Percentiles rank a stretch among this genome's conserved stretches.
Conservation (phyloP, 2,113 vertebrate genomes). For the Antigone vipio region DNA sequence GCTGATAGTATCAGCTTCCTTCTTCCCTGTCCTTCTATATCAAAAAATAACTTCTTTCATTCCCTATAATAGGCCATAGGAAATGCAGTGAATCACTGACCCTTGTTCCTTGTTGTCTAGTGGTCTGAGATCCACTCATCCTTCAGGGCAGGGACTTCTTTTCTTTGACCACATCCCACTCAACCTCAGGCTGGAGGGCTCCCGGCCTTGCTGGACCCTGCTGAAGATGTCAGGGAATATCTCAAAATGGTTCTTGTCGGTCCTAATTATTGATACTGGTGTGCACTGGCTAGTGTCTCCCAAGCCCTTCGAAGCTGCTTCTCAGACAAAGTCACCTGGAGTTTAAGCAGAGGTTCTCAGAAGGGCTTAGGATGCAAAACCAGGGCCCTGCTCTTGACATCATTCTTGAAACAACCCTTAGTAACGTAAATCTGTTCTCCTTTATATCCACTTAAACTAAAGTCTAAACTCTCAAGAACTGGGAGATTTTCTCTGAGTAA, state of each 20-base stretch:
- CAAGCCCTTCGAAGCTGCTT: not conserved
- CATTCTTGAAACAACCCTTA: not conserved
- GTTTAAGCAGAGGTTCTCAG: not conserved
- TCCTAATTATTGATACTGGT: not conserved
- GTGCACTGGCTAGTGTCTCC: not conserved
- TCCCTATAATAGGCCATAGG: not conserved
- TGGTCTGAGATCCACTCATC: fast-evolving
- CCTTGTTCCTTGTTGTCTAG: not conserved
- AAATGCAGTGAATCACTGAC: not conserved
- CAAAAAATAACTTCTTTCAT: not conserved
- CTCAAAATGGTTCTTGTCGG: not conserved
- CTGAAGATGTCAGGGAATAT: not conserved
- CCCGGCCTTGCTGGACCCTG: not conserved
- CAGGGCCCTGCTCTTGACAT: not conserved
- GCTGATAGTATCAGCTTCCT: not conserved
- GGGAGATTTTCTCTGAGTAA: not conserved
- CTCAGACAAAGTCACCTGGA: not conserved
- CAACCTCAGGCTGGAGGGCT: not conserved
- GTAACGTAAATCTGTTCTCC: not conserved
- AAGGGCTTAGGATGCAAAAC: not conserved
- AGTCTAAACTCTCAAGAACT: not conserved
- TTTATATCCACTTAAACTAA: not conserved
- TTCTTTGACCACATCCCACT: not conserved
- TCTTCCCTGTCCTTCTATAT: not conserved
- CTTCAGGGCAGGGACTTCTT: not conserved